Evolutionary conservation across 2,113 vertebrate genomes (phyloP), one percentile per base, ranked within the genome.

Genomic region (Verasper variegatus): DNA sequence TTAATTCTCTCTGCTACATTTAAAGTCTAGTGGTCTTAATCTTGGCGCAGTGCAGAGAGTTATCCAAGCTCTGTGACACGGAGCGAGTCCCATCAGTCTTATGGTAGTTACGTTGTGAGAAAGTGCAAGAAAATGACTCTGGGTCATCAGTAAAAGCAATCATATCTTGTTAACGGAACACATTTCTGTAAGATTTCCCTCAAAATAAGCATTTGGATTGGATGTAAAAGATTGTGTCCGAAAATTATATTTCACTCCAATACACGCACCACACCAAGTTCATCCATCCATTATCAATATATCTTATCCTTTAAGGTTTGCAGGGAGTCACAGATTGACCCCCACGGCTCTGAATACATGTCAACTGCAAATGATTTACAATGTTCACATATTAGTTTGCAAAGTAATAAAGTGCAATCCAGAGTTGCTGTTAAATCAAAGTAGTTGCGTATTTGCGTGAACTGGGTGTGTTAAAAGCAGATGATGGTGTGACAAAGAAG

Each of bases 1-100:
- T 84, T 62, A 71, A 82, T 87, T 77, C 2, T 74, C 69, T 68
- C 24, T 84, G 75, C 73, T 21, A 74, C 62, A 65, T 78, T 78
- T 72, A 69, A 62, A 61, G 18, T 72, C 51, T 21, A n/a, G 65
- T 57, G 65, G 59, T n/a, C 72, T 68, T 76, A 54, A 82, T 80
- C 80, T 68, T 9, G 31, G 45, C 35, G 56, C 40, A 42, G 40
- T 42, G 40, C 40, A 51, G 47, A 4, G 45, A 51, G 47, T 51
- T 51, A 2, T 17, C 47, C 17, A 9, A 18, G 14, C 18, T 71
- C 35, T 54, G 49, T 14, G 40, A 54, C 55, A 62, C 24, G 18
- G 24, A 51, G 17, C 61, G 21, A 60, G 42, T 72, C 42, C 42
- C 62, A 71, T 78, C 1, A 15, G 11, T 74, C 65, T 76, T 31